Evolutionary conservation across 2,113 vertebrate genomes (phyloP), one percentile per base, ranked within the genome.

Genomic region (Clarias macrocephalus): DNA sequence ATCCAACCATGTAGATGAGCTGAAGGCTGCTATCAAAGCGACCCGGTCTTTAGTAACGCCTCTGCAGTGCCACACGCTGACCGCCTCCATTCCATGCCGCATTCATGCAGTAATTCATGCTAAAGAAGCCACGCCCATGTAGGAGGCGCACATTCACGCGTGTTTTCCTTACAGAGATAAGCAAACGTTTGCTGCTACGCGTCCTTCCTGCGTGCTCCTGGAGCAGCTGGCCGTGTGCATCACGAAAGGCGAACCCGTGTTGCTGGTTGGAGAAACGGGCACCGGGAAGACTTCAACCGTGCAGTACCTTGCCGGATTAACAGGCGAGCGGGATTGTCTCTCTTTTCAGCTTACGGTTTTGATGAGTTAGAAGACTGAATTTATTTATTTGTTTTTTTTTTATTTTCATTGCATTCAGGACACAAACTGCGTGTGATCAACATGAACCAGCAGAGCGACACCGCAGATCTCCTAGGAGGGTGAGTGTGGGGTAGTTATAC

Each of bases 371-470:
- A 70, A 30, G 28, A 16, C 66, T 42, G 18, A 5, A 75, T 75
- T 75, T 15, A 12, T 68, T n/a, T 25, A 30, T 5, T 30, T 7
- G 9, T n/a, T 76, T 15, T 76, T 52, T 57, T 57, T 57, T 59
- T 59, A 59, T 54, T 66, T 28, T 19, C 56, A 18, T 37, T 3
- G 15, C 30, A 10, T 77, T 54, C 92, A 99, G 98, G 98, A 59
- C 97, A 98, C 88, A 93, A 73, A 89, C 90, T 99, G 88, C 94
- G 95, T 42, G 97, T 98, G 80, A 93, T 99, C 82, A 99, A 99
- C 93, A 99, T 99, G 98, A 99, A 99, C 92, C 98, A 99, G 85
- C 98, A 99, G 91, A 99, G 98, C 91, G 98, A 99, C 90, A 97
- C 97, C 0, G 96, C 97, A 25, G 98, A 99, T 93, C 96, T 99